Evolutionary conservation across 92 coral and sea anemone species (phyloP), one percentile per base, ranked within the genome.

Genomic region (Diadumene lineata): DNA sequence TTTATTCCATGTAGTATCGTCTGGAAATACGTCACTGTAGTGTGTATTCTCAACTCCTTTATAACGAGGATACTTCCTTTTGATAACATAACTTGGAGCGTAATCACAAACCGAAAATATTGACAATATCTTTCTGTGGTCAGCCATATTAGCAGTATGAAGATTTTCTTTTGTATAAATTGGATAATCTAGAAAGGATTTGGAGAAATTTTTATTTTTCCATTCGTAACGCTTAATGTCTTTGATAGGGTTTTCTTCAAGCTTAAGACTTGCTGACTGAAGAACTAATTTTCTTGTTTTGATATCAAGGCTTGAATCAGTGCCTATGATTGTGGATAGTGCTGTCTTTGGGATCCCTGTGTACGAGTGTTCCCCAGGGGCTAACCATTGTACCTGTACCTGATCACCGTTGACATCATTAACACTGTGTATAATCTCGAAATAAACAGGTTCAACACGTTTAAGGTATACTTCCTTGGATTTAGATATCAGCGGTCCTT

Each of bases 41-140:
- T 92, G 91, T 1, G 97, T 89, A 38, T 50, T 71, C 81, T 86
- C 79, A 21, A 85, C 64, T 11, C 97, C 97, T 33, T 83, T 88
- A 68, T 78, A 88, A 6, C 81, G 88, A 51, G 81, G 80, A 8
- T 86, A 60, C 18, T 60, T 31, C 26, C 56, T 46, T 56, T 81
- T 68, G 16, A 31, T 32, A 33, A 56, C 65, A 57, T 82, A 88
- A 9, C 81, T 78, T 11, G 93, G 93, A 10, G 66, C 68, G 33
- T 73, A 72, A 0, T 81, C 51, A 72, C 88, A 81, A 17, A 62
- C 50, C 46, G 75, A 69, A 8, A 86, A 79, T 31, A 62, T 32
- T 25, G 73, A 73, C 31, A 81, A 66, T 19, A 88, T 62, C 13
- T 64, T 51, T 16, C 23, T 31, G 11, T 50, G 50, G 9, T 31